Percentiles rank a stretch among this genome's conserved stretches.
Conservation (phyloP, 92 coral and sea anemone genomes). For the Isaurus tuberculatus region DNA sequence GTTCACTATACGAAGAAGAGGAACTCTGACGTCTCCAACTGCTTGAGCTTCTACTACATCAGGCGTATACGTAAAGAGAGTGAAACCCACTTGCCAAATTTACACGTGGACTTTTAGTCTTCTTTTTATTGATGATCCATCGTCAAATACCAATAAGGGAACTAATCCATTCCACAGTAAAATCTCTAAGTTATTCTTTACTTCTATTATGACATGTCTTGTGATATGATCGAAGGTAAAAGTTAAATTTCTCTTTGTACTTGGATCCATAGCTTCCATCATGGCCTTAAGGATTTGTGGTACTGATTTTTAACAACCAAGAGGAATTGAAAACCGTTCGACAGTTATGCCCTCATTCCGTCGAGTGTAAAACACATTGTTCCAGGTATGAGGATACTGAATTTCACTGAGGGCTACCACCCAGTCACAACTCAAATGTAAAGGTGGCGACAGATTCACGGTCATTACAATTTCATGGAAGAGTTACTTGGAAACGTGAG, state of each 20-base stretch:
- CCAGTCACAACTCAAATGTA: too few species aligned
- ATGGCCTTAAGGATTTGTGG: neutral
- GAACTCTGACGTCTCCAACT: constrained; percentile 60
- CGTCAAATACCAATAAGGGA: neutral
- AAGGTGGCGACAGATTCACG: too few species aligned
- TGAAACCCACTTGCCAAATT: constrained; percentile 48
- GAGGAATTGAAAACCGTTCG: too few species aligned
- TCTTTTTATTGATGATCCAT: neutral
- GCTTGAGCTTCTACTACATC: constrained; percentile 54
- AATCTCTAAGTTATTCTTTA: neutral
- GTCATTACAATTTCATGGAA: neutral
- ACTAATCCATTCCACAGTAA: neutral
- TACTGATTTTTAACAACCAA: too few species aligned
- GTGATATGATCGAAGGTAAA: neutral
- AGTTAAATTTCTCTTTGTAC: neutral
- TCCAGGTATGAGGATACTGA: too few species aligned
- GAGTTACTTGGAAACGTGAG: neutral
- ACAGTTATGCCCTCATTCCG: too few species aligned
- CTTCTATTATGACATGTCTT: neutral
- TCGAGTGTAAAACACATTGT: too few species aligned
- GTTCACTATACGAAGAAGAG: constrained; percentile 46
- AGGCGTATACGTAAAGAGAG: constrained; percentile 50
- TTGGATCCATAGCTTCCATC: neutral
- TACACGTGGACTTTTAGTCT: constrained; percentile 31
- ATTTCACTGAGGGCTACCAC: too few species aligned